A percentile compares a stretch with the other conserved stretches of the same genome.
Evolutionary conservation across 2,113 vertebrate genomes (phyloP).

Genomic region (Papio anubis): DNA sequence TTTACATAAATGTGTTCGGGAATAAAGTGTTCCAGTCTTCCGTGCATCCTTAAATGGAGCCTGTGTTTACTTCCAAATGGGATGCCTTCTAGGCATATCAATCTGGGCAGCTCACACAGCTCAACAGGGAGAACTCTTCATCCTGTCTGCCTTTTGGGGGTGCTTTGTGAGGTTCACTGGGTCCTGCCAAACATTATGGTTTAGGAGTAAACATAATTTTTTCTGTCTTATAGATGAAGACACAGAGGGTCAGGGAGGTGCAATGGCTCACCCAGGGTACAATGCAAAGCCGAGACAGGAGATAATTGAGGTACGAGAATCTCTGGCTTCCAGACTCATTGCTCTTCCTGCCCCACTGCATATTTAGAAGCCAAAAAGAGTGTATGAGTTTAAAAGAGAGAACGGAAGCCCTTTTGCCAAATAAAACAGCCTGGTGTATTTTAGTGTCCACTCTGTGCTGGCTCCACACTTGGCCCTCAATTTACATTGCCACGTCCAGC

Average conservation of each 20-base stretch:
- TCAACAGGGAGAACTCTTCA: neutral
- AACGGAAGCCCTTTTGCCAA: accelerated
- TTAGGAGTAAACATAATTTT: neutral
- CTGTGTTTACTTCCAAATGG: neutral
- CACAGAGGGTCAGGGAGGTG: neutral
- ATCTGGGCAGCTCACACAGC: neutral
- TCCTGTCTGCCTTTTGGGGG: neutral
- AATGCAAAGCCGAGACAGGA: too few species aligned
- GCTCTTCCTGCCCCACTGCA: accelerated
- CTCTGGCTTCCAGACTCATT: neutral
- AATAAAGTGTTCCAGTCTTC: neutral
- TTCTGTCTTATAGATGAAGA: neutral
- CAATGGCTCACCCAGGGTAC: neutral
- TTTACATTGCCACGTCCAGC: accelerated
- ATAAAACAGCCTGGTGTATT: accelerated
- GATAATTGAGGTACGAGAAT: neutral
- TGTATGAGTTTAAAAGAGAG: neutral
- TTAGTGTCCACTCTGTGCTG: neutral
- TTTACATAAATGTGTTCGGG: neutral
- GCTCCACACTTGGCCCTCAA: accelerated
- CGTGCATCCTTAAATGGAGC: neutral
- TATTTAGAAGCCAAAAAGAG: neutral
- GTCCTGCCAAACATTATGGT: neutral
- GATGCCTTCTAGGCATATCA: accelerated
- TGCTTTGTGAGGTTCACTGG: neutral